phyloP scores from a whole-genome alignment of 2,888 invertebrate genomes.

The Tipula helvola region DNA sequence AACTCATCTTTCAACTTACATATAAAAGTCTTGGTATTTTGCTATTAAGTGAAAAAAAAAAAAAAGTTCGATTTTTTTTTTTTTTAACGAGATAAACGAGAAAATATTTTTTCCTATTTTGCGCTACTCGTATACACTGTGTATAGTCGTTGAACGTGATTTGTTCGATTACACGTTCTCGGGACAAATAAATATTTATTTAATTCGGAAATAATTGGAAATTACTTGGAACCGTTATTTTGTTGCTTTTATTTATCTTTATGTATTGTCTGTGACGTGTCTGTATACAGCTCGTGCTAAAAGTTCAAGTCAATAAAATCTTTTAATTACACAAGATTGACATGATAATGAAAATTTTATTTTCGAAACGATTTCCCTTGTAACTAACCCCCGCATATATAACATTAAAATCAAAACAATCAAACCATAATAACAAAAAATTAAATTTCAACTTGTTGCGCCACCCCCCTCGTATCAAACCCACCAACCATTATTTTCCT shows the following conservation, averaged over 20 bases:
- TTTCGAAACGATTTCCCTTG: background rate
- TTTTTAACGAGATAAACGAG: background rate
- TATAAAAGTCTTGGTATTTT: background rate
- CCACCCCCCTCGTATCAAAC: background rate
- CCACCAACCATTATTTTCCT: background rate
- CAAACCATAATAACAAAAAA: background rate
- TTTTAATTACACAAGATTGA: background rate
- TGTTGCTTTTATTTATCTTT: background rate
- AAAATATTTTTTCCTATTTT: background rate
- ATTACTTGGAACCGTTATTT: background rate
- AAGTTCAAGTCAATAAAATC: background rate
- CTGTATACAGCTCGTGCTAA: background rate
- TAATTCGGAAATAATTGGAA: background rate
- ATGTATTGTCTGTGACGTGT: background rate
- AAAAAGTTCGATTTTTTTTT: background rate
- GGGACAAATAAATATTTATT: slow-evolving; percentile 4
- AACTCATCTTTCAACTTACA: background rate
- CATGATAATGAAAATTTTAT: background rate
- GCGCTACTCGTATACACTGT: background rate
- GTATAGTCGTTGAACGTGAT: background rate
- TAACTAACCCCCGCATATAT: background rate
- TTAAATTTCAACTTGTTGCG: background rate
- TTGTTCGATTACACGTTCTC: background rate
- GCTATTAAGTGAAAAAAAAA: background rate
- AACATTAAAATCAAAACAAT: background rate